These are phyloP conservation scores for Falco rusticolus DNA, from an alignment of 2,797 vertebrate genomes.

Conservation along the genomic window DNA sequence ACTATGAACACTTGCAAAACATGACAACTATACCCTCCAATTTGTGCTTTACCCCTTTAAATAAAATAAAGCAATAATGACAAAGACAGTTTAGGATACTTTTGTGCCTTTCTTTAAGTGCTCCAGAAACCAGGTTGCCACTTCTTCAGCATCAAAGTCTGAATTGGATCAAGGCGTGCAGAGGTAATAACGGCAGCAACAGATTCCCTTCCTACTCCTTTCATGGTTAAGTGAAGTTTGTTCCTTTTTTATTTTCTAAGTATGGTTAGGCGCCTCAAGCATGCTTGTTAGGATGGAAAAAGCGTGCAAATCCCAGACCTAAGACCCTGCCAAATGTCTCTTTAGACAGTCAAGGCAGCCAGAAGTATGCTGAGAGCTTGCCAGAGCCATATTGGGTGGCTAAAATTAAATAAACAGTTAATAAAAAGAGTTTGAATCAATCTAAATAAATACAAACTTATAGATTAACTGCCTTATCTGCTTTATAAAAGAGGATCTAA, in stretches of 20 bases:
- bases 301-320: constrained; percentile 72
- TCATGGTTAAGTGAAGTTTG: constrained; percentile 74
- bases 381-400: constrained; percentile 75
- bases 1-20: neutral
- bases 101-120: neutral
- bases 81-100: neutral
- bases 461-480: constrained; percentile 44
- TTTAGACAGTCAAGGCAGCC: constrained; percentile 71
- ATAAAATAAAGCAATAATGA: neutral
- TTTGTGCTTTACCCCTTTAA: neutral
- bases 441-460: constrained; percentile 61
- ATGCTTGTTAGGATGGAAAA: constrained; percentile 72
- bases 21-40: neutral
- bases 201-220: constrained; percentile 72
- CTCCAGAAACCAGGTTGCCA: neutral
- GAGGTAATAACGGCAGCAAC: constrained; percentile 59
- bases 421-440: constrained; percentile 68
- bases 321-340: constrained; percentile 74
- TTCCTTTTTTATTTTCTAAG: constrained; percentile 69
- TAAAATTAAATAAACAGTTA: constrained; percentile 76
- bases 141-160: constrained; percentile 7
- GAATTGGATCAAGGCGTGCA: constrained; percentile 39
- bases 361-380: constrained; percentile 67
- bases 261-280: constrained; percentile 64
- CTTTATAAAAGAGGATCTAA: constrained; percentile 7